Base-by-base conservation (phyloP, 2,113 vertebrate species). In the Plecotus auritus region DNA sequence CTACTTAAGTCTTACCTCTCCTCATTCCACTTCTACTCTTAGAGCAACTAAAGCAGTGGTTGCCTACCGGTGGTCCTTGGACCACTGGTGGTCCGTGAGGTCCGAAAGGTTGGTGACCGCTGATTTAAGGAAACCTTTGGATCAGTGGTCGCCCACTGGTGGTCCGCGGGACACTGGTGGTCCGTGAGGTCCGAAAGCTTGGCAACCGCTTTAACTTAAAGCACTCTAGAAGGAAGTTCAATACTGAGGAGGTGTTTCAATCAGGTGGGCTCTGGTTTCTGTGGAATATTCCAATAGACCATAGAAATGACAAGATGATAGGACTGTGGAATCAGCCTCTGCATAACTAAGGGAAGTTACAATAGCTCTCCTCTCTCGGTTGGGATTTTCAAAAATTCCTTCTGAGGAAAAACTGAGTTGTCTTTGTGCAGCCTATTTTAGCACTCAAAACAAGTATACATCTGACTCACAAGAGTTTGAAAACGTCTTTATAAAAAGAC, bases 331-430 rank as follows among this genome's bases (percentile, higher is more conserved):
- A 69, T 83, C 70, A 83, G 37, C 66, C 20, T 12, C 64, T 82
- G 45, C 83, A 70, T 47, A 85, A 26, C 40, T 80, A 80, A 76
- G 64, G 28, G 35, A 56, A 3, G 73, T 64, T 88, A 18, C 42
- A 30, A 40, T 45, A 87, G 17, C 51, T 77, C 26, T 70, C 59
- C 92, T 30, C 20, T 82, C 70, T 69, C 56, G 32, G 7, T 35
- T 92, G 35, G 86, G 26, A 70, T 84, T 96, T 92, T 84, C 28
- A 92, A 45, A 96, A 86, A 78, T 56, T 56, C 51, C 76, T 67
- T 56, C 9, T 56, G 72, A 72, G 20, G 30, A 32, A 70, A 74
- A 82, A 45, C n/a, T 72, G n/a, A 85, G 16, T 72, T 70, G 4
- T 87, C 54, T 67, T 90, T 51, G 2, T 78, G 4, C 1, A 42